These are phyloP conservation scores for Amiota mariae DNA, from an alignment of 2,888 invertebrate genomes.

Conservation along the genomic window DNA sequence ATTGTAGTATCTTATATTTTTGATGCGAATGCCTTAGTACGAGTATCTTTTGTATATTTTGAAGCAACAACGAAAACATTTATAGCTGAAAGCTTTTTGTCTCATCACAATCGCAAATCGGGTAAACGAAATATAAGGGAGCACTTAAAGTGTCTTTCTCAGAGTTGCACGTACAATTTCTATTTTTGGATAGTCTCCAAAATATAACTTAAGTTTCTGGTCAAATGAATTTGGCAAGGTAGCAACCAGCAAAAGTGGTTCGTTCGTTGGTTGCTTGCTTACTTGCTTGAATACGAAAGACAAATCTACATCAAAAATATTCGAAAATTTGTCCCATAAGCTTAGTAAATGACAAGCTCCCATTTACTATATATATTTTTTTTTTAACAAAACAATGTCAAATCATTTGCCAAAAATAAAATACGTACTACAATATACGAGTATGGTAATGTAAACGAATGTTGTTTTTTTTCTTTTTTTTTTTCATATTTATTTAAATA, in stretches of 20 bases:
- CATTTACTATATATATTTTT: neutral
- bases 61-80: constrained; percentile 36
- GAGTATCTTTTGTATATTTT: neutral
- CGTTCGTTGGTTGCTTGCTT: too few relatives aligned
- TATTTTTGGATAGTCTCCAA: constrained; percentile 62
- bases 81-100: constrained; percentile 70
- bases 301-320: neutral
- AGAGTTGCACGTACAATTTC: neutral
- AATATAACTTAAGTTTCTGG: constrained; percentile 72
- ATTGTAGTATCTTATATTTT: neutral
- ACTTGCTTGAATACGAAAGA: neutral
- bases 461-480: constrained; percentile 47
- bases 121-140: constrained; percentile 53
- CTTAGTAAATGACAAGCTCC: constrained; percentile 29
- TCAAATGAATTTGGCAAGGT: constrained; percentile 73
- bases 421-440: too few relatives aligned
- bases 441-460: constrained; percentile 49
- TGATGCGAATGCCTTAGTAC: neutral
- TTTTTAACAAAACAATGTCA: constrained; percentile 30
- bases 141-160: constrained; percentile 64
- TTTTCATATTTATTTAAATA: neutral
- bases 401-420: constrained; percentile 46
- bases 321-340: constrained; percentile 49
- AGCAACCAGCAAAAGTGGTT: constrained; percentile 40
- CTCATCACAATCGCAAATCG: constrained; percentile 33